Percentiles rank a stretch among this genome's conserved stretches.
Conservation (phyloP, 2,888 invertebrate species). For the Phanerotoma sp. region DNA sequence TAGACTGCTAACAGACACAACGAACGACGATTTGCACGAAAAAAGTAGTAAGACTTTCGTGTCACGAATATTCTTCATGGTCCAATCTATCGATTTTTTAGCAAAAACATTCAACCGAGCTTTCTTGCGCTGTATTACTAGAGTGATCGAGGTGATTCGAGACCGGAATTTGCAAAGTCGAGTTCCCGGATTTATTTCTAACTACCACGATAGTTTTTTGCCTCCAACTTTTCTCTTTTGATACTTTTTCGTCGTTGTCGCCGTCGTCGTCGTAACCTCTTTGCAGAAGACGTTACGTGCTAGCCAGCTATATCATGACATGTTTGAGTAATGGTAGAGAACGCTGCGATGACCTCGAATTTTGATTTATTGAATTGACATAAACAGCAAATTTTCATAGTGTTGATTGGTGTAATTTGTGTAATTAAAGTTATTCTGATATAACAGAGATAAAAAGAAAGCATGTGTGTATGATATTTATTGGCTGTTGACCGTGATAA, state of each 20-base stretch:
- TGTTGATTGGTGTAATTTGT: neutral
- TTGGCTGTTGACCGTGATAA: slow-evolving; percentile 27
- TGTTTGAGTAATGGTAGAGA: slow-evolving; percentile 11
- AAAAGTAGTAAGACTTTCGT: neutral
- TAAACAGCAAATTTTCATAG: neutral
- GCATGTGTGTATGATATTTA: slow-evolving; percentile 21
- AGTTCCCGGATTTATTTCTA: slow-evolving; percentile 14
- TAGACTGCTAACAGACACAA: too few species aligned
- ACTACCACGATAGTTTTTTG: slow-evolving; percentile 18
- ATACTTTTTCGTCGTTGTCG: neutral
- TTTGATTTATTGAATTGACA: neutral
- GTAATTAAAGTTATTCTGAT: too few species aligned
- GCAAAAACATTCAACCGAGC: slow-evolving; percentile 12
- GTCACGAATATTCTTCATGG: slow-evolving; percentile 15
- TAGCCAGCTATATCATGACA: slow-evolving; percentile 3
- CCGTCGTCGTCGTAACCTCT: too few species aligned
- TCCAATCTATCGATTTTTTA: slow-evolving; percentile 4
- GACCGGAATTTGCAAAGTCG: slow-evolving; percentile 12
- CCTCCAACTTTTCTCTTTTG: slow-evolving; percentile 1
- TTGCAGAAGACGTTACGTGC: slow-evolving; percentile 9
- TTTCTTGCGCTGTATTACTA: slow-evolving; percentile 14
- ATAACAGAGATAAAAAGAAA: neutral
- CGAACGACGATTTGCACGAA: slow-evolving; percentile 1
- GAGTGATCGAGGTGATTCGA: slow-evolving; percentile 19
- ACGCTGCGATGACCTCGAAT: too few species aligned